A percentile compares a stretch with the other conserved stretches of the same genome.
phyloP scores from a whole-genome alignment of 1,140 invertebrate genomes.

The Drosophila punjabiensis region DNA sequence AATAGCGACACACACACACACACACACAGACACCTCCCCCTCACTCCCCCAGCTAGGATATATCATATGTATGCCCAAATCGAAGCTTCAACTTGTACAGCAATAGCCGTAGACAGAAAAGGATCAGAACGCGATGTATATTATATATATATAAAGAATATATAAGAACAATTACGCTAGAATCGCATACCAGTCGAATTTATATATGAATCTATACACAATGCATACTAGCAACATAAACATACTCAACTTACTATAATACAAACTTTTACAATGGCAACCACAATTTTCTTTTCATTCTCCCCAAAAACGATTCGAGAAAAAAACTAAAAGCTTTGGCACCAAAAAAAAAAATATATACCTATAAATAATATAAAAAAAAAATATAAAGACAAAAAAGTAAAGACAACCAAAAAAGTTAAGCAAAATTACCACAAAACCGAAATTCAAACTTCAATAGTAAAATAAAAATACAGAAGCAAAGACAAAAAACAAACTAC shows the following conservation, averaged over 20 bases:
- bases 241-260: constrained; percentile 60
- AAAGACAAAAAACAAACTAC: neutral
- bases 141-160: constrained; percentile 8
- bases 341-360: constrained; percentile 59
- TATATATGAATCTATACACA: constrained; percentile 69
- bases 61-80: constrained; percentile 42
- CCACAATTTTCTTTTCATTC: constrained; percentile 39
- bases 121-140: constrained; percentile 10
- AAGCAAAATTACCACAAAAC: constrained; percentile 31
- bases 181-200: constrained; percentile 82
- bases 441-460: constrained; percentile 57
- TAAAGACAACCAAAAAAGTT: constrained; percentile 32
- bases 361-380: constrained; percentile 11
- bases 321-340: constrained; percentile 61
- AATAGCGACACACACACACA: constrained; percentile 49
- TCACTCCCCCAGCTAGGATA: constrained; percentile 23
- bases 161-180: constrained; percentile 70
- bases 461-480: constrained; percentile 11
- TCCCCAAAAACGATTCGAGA: constrained; percentile 3
- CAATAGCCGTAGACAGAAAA: constrained; percentile 32
- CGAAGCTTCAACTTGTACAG: constrained; percentile 61
- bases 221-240: constrained; percentile 53
- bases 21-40: constrained; percentile 20
- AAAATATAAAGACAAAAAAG: constrained; percentile 20
- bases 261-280: constrained; percentile 39